Percentiles rank a stretch among this genome's conserved stretches.
These are phyloP conservation scores for silkworm (Bombyx mori) DNA, from an alignment of 1,140 invertebrate genomes.

Conservation along the genomic window DNA sequence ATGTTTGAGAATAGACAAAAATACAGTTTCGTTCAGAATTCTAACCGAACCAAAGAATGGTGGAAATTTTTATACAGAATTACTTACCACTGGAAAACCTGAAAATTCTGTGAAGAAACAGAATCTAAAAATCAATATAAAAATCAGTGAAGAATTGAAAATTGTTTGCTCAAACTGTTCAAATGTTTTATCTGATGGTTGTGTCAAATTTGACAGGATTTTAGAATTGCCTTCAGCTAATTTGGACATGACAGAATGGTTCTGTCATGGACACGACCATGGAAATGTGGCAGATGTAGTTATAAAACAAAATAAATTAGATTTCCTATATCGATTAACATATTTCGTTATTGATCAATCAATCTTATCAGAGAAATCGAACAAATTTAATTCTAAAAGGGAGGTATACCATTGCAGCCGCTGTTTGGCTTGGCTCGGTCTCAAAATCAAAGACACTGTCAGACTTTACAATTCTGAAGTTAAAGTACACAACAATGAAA, in stretches of 20 bases:
- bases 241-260: conserved; percentile 72
- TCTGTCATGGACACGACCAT: conserved; percentile 58
- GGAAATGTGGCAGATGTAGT: conserved; percentile 21
- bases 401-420: conserved; percentile 67
- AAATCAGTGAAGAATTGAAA: conserved; percentile 38
- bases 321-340: conserved; percentile 69
- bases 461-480: conserved; percentile 66
- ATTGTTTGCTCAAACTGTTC: conserved; percentile 70
- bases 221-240: conserved; percentile 71
- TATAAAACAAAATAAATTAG: conserved; percentile 56
- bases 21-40: conserved; percentile 62
- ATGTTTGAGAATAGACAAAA: conserved; percentile 59
- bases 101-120: conserved; percentile 28
- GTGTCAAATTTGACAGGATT: conserved; percentile 63
- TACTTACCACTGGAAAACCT: conserved; percentile 40
- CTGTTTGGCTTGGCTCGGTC: conserved; percentile 70
- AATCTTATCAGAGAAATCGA: conserved; percentile 47
- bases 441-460: conserved; percentile 49
- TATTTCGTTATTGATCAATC: conserved; percentile 61
- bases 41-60: conserved; percentile 59
- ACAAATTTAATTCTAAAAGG: conserved; percentile 56
- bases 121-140: conserved; percentile 48
- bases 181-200: conserved; percentile 48
- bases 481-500: conserved; percentile 37
- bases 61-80: conserved; percentile 70